These are phyloP conservation scores for Temnothorax unifasciatus DNA, from an alignment of 2,888 invertebrate species.

Conservation along the genomic window DNA sequence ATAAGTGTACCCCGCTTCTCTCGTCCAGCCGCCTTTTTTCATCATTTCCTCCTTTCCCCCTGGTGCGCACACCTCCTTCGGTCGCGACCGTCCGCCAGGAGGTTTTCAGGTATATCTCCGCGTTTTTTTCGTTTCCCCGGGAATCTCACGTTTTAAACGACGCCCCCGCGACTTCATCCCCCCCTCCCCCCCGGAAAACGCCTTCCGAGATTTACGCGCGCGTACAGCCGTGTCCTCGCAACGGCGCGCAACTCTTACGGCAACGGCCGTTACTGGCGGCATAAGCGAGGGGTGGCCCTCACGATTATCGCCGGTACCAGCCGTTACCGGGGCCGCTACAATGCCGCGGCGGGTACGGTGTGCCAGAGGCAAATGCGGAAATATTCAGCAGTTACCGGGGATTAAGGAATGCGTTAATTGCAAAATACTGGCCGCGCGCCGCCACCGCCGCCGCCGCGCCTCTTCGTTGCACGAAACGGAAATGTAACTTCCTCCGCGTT, in stretches of 20 bases:
- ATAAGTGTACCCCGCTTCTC: conserved; percentile 82
- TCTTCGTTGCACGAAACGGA: conserved; percentile 71
- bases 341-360: conserved; percentile 26
- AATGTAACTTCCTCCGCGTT: conserved; percentile 71
- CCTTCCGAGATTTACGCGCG: conserved; percentile 69
- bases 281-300: conserved; percentile 56
- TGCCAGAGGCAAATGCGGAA: conserved; percentile 64
- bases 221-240: conserved; percentile 51
- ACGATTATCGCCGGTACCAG: conserved; percentile 57
- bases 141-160: conserved; percentile 67
- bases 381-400: conserved; percentile 79
- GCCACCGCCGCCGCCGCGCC: conserved; percentile 11
- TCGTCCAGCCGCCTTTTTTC: conserved; percentile 73
- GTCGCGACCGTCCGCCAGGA: conserved; percentile 33
- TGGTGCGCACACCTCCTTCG: conserved; percentile 43
- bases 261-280: conserved; percentile 35
- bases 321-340: conserved; percentile 54
- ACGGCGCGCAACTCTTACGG: conserved; percentile 60
- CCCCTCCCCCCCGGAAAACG: conserved; percentile 41
- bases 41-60: conserved; percentile 68
- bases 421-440: conserved; percentile 75
- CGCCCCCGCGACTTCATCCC: conserved; percentile 44
- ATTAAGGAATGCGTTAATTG: conserved; percentile 83
- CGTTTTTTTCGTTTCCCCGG: conserved; percentile 58
- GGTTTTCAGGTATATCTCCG: conserved; percentile 59